A percentile compares a stretch with the other conserved stretches of the same genome.
Conservation (phyloP, 2,888 invertebrate species). For the Cheilosia soror region DNA sequence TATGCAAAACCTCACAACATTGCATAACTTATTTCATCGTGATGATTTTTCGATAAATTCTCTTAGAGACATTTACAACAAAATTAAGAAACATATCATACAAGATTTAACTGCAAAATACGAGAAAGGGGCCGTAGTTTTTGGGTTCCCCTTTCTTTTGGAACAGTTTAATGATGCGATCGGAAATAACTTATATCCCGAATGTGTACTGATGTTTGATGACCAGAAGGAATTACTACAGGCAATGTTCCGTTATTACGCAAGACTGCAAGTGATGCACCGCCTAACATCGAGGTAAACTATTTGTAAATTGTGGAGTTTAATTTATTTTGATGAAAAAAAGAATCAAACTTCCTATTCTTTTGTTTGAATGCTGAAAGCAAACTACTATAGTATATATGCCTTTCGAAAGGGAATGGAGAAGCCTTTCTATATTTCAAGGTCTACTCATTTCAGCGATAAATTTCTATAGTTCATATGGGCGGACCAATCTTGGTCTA, state of each 20-base stretch:
- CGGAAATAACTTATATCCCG: slow-evolving; percentile 36
- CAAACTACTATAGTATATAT: too few species aligned
- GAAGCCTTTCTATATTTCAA: too few species aligned
- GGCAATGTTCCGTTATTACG: slow-evolving; percentile 11
- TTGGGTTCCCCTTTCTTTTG: slow-evolving; percentile 43
- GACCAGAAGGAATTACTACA: slow-evolving; percentile 34
- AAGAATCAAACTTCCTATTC: too few species aligned
- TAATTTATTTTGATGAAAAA: too few species aligned
- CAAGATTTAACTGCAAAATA: slow-evolving; percentile 13
- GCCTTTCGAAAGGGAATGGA: too few species aligned
- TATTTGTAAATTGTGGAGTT: not conserved
- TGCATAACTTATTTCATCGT: not conserved
- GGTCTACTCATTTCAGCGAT: too few species aligned
- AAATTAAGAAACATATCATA: slow-evolving; percentile 2
- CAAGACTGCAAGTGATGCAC: not conserved
- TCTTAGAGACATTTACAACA: not conserved
- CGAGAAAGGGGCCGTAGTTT: slow-evolving; percentile 25
- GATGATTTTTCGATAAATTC: slow-evolving; percentile 5
- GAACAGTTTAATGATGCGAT: slow-evolving; percentile 44
- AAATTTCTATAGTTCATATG: too few species aligned
- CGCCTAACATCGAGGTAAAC: slow-evolving; percentile 7
- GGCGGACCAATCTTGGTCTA: too few species aligned
- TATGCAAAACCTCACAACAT: slow-evolving; percentile 16
- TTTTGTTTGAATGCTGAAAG: too few species aligned
- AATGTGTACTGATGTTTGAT: slow-evolving; percentile 48